phyloP scores from a whole-genome alignment of 2,113 vertebrate genomes.

The Orthonyx spaldingii region DNA sequence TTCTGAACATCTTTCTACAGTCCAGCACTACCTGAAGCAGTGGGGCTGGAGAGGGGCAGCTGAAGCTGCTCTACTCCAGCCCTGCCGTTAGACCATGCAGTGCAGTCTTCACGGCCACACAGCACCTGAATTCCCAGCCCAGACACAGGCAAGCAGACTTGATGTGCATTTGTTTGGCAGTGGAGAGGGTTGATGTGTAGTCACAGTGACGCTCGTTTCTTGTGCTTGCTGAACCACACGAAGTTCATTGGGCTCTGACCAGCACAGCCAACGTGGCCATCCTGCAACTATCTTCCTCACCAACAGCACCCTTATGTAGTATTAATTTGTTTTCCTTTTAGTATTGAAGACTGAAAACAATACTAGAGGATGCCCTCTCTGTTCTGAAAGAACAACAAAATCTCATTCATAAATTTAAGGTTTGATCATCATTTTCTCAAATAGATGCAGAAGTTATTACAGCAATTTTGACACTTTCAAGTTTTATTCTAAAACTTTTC shows the following conservation, averaged over 20 bases:
- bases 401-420: neutral
- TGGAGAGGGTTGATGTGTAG: neutral
- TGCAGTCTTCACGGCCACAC: too few relatives aligned
- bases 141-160: neutral
- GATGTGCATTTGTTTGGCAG: neutral
- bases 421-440: neutral
- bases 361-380: neutral
- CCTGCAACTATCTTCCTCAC: neutral
- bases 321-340: neutral
- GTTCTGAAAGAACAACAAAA: neutral
- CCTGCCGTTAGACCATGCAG: neutral
- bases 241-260: neutral
- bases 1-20: neutral
- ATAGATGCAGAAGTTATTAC: neutral
- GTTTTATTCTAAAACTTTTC: slow-evolving; percentile 4
- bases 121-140: neutral
- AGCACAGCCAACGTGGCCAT: rapidly evolving
- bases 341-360: neutral
- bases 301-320: neutral
- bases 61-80: neutral
- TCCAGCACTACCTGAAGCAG: neutral
- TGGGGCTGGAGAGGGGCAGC: neutral
- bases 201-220: neutral
- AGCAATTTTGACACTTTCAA: neutral
- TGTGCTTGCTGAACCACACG: neutral